phyloP scores from a whole-genome alignment of 23 tunicate genomes.

The Ciona savignyi region DNA sequence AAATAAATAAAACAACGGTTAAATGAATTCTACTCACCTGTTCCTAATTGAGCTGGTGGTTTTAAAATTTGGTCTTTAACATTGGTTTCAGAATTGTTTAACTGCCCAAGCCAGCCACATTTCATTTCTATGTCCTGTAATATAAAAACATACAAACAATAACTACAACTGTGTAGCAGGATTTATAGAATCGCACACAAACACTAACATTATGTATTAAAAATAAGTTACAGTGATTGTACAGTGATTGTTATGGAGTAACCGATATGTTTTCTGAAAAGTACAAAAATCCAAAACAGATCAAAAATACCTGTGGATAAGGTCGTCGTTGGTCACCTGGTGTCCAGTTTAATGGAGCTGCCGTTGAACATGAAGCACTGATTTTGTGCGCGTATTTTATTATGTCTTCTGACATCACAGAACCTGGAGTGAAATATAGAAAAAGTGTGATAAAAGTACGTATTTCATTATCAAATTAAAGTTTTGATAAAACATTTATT shows the following conservation, averaged over 20 bases:
- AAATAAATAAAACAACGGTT: too few relatives aligned
- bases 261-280: too few relatives aligned
- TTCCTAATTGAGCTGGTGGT: constrained; percentile 59
- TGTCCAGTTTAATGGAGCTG: constrained; percentile 85
- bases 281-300: too few relatives aligned
- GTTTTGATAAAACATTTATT: too few relatives aligned
- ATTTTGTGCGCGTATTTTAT: constrained; percentile 85
- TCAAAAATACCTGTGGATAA: constrained; percentile 56
- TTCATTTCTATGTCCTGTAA: constrained; percentile 79
- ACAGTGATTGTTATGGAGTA: too few relatives aligned
- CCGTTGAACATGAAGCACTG: constrained; percentile 81
- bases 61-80: constrained; percentile 36
- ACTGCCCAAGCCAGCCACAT: constrained; percentile 86
- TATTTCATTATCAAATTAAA: too few relatives aligned
- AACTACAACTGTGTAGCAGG: not conserved
- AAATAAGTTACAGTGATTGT: too few relatives aligned
- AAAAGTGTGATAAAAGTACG: not conserved
- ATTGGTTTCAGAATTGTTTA: constrained; percentile 26
- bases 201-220: too few relatives aligned
- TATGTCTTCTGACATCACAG: constrained; percentile 70
- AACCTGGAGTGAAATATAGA: constrained; percentile 5
- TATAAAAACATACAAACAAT: not conserved
- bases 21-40: too few relatives aligned
- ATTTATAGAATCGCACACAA: too few relatives aligned
- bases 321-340: constrained; percentile 87